Evolutionary conservation across 2,797 vertebrate genomes (phyloP), one percentile per base, ranked within the genome.

Genomic region (Microcaecilia unicolor): DNA sequence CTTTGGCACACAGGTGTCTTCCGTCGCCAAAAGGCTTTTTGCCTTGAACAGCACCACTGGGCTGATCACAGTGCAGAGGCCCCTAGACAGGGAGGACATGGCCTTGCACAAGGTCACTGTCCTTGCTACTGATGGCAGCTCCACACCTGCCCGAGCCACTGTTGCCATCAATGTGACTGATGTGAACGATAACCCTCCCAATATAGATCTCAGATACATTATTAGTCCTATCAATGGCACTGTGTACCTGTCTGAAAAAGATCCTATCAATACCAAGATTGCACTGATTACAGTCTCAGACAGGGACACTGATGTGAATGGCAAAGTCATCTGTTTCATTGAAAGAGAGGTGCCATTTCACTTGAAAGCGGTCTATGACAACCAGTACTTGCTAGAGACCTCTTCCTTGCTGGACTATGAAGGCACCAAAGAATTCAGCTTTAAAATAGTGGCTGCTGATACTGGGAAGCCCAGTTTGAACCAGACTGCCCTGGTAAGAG

Each of bases 251-350:
- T 98, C 96, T 9, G 96, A 99, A 84, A 98, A 98, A 68, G 95
- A 98, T 64, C 96, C 96, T 23, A 70, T 94, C 76, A 98, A 99
- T 78, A 99, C 96, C 48, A 98, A 98, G 83, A 98, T 99, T 41
- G 96, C 95, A 46, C 90, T 99, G 33, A 99, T 99, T 77, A 98
- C 95, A 0, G 95, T 99, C 70, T 98, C 95, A 25, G 96, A 99
- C 80, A 97, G 93, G 84, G 96, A 99, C 83, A 97, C 91, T 2
- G 94, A 99, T 60, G 91, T 98, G 61, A 99, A 99, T 11, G 92
- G 96, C 75, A 98, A 98, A 80, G 95, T 99, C 64, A 97, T 98
- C 61, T 98, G 96, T 70, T 98, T 97, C 57, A 98, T 99, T 53
- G 96, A 99, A 66, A 93, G 92, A 72, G 93, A 98, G 31, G 95